Conservation (phyloP, 2,113 vertebrate species). For the Sylvia atricapilla region DNA sequence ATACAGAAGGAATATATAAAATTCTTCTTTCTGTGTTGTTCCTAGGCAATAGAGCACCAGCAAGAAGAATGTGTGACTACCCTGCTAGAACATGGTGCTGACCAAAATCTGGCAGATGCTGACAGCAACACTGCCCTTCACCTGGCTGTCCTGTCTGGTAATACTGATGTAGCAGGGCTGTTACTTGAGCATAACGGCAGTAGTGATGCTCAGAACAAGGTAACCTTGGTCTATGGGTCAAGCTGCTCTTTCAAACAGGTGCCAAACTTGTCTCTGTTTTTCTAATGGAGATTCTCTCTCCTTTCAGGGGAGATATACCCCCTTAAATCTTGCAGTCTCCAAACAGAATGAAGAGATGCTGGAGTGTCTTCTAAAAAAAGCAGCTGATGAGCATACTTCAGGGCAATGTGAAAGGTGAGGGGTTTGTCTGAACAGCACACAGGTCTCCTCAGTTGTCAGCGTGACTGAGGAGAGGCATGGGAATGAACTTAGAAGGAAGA, state of each 20-base stretch:
- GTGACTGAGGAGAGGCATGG: background rate
- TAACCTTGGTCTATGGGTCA: background rate
- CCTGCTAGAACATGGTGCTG: constrained; percentile 81
- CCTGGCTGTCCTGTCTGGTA: constrained; percentile 75
- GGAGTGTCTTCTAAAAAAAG: constrained; percentile 77
- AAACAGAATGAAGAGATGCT: constrained; percentile 75
- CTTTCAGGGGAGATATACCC: constrained; percentile 78
- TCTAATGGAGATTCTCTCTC: background rate
- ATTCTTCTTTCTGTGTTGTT: background rate
- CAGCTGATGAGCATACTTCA: constrained; percentile 61
- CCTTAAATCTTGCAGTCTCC: constrained; percentile 76
- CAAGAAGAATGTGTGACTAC: constrained; percentile 76
- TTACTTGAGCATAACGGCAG: constrained; percentile 75
- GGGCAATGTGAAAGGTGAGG: constrained; percentile 64
- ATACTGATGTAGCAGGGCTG: constrained; percentile 55
- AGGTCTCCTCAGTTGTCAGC: background rate
- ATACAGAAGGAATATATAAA: too few species aligned
- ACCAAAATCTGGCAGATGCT: constrained; percentile 79
- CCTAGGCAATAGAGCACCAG: constrained; percentile 82
- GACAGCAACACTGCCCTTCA: constrained; percentile 85
- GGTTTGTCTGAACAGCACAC: background rate
- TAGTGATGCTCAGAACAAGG: constrained; percentile 81
- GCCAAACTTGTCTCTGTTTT: background rate
- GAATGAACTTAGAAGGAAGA: background rate
- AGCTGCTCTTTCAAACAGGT: background rate